phyloP scores from a whole-genome alignment of 2,888 invertebrate genomes.

The Uloborus plumipes region DNA sequence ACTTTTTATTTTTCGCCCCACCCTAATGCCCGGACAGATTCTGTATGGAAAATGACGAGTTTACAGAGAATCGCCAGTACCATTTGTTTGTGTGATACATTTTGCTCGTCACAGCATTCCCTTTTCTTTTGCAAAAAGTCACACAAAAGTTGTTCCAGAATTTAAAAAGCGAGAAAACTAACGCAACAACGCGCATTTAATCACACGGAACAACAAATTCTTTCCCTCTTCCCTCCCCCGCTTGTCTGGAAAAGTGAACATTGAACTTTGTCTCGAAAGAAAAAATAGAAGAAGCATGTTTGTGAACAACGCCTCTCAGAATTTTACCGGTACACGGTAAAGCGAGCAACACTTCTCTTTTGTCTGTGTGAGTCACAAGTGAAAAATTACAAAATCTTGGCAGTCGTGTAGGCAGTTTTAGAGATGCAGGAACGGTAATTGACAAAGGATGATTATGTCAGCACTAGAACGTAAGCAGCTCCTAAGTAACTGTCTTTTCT shows the following conservation, averaged over 20 bases:
- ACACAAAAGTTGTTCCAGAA: no score
- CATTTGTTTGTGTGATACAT: no score
- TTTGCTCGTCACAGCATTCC: no score
- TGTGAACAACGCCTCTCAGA: constrained; percentile 14
- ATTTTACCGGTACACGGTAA: constrained; percentile 33
- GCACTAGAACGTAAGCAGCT: not conserved
- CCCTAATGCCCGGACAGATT: no score
- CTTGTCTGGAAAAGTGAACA: constrained; percentile 38
- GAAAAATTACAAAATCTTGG: constrained; percentile 57
- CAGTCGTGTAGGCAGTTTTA: constrained; percentile 8
- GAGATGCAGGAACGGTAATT: constrained; percentile 19
- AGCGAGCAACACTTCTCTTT: constrained; percentile 28
- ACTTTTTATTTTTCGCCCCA: no score
- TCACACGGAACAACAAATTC: not conserved
- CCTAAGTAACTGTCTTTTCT: no score
- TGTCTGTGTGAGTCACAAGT: constrained; percentile 38
- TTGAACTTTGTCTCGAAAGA: constrained; percentile 45
- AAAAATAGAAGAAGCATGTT: constrained; percentile 27
- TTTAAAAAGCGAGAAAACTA: no score
- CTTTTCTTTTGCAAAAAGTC: no score
- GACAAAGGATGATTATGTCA: constrained; percentile 48
- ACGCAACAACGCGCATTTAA: not conserved
- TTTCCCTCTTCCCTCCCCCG: not conserved
- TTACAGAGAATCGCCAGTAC: no score
- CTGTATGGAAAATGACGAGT: no score